Conservation (phyloP, 2,888 invertebrate genomes). For the Trichopoda pennipes region DNA sequence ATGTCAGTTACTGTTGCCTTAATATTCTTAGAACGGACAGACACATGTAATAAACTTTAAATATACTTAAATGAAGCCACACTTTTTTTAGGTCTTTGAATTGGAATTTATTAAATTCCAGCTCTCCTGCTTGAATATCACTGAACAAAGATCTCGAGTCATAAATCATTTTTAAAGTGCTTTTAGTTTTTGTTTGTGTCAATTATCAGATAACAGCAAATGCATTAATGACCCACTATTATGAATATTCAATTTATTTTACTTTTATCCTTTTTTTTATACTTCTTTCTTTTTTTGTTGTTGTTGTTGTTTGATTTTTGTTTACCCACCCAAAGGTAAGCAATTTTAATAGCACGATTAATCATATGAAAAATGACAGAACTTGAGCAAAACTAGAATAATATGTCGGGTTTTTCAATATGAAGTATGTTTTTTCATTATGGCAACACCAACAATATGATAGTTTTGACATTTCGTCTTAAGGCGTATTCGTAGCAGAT, state of each 20-base stretch:
- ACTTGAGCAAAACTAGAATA: background rate
- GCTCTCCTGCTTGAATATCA: background rate
- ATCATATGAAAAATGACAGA: slow-evolving; percentile 4
- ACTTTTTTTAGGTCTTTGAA: background rate
- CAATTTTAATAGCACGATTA: slow-evolving; percentile 9
- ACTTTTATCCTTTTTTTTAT: background rate
- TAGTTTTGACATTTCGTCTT: no score
- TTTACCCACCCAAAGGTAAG: background rate
- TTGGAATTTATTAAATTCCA: background rate
- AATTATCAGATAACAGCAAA: slow-evolving; percentile 35
- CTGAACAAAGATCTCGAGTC: slow-evolving; percentile 5
- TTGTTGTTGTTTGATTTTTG: background rate
- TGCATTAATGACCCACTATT: slow-evolving; percentile 11
- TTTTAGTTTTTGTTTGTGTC: slow-evolving; percentile 20
- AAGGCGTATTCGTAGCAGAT: no score
- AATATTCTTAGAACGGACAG: no score
- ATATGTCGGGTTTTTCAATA: no score
- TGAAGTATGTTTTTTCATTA: no score
- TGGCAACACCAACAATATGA: no score
- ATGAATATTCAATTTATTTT: background rate
- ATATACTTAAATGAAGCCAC: background rate
- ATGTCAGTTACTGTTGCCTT: no score
- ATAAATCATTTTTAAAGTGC: slow-evolving; percentile 48
- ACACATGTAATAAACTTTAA: background rate
- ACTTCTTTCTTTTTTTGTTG: no score